Evolutionary conservation across 2,113 vertebrate species (phyloP).

Genomic region (Mormoops blainvillei): DNA sequence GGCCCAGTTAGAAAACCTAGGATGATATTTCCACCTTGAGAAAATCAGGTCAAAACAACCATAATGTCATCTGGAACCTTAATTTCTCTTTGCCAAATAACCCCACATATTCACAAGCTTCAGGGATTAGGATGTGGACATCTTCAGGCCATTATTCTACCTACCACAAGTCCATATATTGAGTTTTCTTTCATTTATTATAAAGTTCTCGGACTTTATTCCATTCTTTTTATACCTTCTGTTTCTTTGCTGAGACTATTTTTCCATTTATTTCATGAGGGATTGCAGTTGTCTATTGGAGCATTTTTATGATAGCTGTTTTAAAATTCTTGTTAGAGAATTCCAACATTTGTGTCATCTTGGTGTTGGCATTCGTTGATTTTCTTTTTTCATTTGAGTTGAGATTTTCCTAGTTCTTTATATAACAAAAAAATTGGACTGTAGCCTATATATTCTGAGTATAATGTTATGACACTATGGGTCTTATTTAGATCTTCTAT

Average conservation of each 20-base stretch:
- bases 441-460: conserved; percentile 2
- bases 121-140: not conserved
- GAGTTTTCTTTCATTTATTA: not conserved
- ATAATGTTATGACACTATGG: conserved; percentile 32
- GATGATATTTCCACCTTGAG: not conserved
- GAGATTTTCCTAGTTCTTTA: conserved; percentile 39
- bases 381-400: conserved; percentile 26
- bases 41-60: not conserved
- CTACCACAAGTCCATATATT: not conserved
- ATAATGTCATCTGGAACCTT: not conserved
- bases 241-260: conserved; percentile 3
- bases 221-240: not conserved
- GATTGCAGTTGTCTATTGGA: not conserved
- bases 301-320: conserved; percentile 14
- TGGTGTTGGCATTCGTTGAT: conserved; percentile 50
- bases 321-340: conserved; percentile 29
- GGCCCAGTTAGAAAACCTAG: not conserved
- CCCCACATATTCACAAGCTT: not conserved
- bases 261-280: not conserved
- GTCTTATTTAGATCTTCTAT: conserved; percentile 60
- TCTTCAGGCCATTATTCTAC: not conserved
- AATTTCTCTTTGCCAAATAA: not conserved
- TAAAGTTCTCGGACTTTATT: not conserved
- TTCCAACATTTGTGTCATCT: conserved; percentile 26
- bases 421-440: conserved; percentile 45